phyloP scores from a whole-genome alignment of 1,140 invertebrate species.

The Rhopalosiphum maidis region DNA sequence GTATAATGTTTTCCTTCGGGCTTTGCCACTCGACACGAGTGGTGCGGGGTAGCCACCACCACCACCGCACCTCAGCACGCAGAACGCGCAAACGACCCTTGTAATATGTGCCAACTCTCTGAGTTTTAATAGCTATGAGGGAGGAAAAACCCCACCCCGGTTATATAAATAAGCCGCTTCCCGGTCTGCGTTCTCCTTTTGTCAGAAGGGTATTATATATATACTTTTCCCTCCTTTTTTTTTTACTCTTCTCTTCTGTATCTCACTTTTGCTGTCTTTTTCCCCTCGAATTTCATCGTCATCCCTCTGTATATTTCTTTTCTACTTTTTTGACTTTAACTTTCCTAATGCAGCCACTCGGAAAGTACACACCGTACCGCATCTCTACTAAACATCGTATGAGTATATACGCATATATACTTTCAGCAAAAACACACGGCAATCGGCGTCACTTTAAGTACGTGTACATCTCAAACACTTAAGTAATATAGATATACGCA shows the following conservation, averaged over 20 bases:
- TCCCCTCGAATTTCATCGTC: neutral
- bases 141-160: neutral
- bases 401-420: neutral
- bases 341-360: neutral
- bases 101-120: conserved; percentile 57
- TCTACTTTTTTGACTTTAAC: neutral
- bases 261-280: neutral
- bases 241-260: neutral
- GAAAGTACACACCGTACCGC: neutral
- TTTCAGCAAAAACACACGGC: neutral
- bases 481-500: neutral
- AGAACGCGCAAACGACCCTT: conserved; percentile 53
- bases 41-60: neutral
- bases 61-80: neutral
- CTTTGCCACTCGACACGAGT: conserved; percentile 57
- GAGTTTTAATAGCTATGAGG: conserved; percentile 51
- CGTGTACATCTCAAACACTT: neutral
- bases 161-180: conserved; percentile 55
- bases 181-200: conserved; percentile 17
- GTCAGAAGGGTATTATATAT: conserved; percentile 4
- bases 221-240: conserved; percentile 1
- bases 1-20: conserved; percentile 58
- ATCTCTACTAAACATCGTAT: neutral
- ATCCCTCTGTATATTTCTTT: conserved; percentile 7
- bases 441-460: neutral